phyloP scores from a whole-genome alignment of 1,140 invertebrate species.

The Pseudobourletiella spinata region DNA sequence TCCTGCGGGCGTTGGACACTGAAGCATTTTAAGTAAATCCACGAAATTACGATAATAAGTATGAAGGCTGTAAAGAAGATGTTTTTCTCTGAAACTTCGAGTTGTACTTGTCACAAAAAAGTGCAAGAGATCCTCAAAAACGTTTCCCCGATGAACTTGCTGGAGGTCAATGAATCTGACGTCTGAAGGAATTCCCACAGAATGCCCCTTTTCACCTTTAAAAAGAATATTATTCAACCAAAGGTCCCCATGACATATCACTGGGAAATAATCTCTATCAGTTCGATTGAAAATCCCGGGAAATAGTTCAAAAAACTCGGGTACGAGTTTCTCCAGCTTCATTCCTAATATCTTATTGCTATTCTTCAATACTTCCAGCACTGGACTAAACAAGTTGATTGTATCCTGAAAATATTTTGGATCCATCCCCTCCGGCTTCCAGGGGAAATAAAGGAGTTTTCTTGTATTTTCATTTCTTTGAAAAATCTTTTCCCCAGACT shows the following conservation, averaged over 20 bases:
- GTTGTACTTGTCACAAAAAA: conserved; percentile 19
- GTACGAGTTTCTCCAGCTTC: neutral
- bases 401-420: neutral
- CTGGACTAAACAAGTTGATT: neutral
- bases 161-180: conserved; percentile 56
- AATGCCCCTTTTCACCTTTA: conserved; percentile 44
- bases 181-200: conserved; percentile 43
- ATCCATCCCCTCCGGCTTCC: neutral
- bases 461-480: neutral
- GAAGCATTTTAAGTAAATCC: neutral
- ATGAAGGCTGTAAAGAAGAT: neutral
- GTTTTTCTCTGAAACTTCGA: conserved; percentile 6
- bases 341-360: neutral
- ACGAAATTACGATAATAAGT: conserved; percentile 8
- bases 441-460: neutral
- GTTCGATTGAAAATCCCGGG: neutral
- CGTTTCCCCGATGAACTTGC: conserved; percentile 40
- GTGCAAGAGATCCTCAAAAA: conserved; percentile 15
- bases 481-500: neutral
- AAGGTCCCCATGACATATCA: conserved; percentile 53
- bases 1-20: neutral
- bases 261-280: conserved; percentile 1
- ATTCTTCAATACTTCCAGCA: neutral
- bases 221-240: conserved; percentile 60
- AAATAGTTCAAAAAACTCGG: neutral